Percentiles rank a stretch among this genome's conserved stretches.
Conservation (phyloP, 2,797 vertebrate genomes). For the Kryptopterus vitreolus region DNA sequence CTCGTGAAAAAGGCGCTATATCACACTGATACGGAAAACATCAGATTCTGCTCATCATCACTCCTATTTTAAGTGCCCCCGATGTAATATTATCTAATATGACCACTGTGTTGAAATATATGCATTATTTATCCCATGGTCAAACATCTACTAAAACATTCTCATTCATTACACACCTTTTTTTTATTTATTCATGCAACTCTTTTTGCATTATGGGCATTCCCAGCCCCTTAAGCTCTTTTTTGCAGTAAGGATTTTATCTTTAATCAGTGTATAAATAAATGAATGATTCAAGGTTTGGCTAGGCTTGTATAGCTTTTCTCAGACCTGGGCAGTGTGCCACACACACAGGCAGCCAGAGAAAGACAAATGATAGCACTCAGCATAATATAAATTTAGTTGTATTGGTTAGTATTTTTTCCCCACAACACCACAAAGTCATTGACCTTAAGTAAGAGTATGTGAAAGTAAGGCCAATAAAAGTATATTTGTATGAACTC, state of each 20-base stretch:
- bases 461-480: neutral
- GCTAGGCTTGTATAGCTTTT: slow-evolving; percentile 21
- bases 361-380: slow-evolving; percentile 1
- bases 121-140: neutral
- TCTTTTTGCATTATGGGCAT: neutral
- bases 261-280: slow-evolving; percentile 19
- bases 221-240: slow-evolving; percentile 7
- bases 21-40: neutral
- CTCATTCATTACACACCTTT: neutral
- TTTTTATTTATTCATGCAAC: neutral
- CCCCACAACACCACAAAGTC: neutral
- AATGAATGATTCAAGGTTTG: slow-evolving; percentile 44
- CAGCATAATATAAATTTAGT: slow-evolving; percentile 12
- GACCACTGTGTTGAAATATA: neutral
- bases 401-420: neutral
- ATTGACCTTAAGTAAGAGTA: neutral
- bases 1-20: neutral
- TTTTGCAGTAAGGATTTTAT: slow-evolving; percentile 3
- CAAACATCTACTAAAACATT: neutral
- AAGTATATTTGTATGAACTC: neutral
- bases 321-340: slow-evolving; percentile 33
- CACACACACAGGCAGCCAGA: slow-evolving; percentile 18
- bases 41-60: neutral
- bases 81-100: neutral
- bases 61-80: neutral